These are phyloP conservation scores for Siniperca scherzeri DNA, from an alignment of 2,797 vertebrate genomes.

Conservation along the genomic window DNA sequence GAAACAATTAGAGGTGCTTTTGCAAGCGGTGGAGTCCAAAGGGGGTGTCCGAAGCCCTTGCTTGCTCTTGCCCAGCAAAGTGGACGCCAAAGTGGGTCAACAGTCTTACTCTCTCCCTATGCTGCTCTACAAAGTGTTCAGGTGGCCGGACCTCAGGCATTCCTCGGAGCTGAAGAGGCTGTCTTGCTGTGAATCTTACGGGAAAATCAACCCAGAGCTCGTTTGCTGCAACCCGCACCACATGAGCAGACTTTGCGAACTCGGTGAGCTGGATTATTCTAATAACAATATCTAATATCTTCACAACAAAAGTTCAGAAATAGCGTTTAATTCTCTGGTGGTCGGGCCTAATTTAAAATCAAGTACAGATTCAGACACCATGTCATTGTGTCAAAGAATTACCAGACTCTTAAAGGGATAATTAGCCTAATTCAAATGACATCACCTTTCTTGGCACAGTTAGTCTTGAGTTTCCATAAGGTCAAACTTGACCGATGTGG, in stretches of 20 bases:
- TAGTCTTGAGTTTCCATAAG: conserved; percentile 66
- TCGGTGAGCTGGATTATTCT: conserved; percentile 85
- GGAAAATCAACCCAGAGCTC: conserved; percentile 93
- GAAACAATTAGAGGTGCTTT: conserved; percentile 93
- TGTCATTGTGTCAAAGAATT: conserved; percentile 60
- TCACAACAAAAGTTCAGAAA: conserved; percentile 27
- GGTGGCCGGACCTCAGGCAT: conserved; percentile 97
- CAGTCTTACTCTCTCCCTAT: conserved; percentile 92
- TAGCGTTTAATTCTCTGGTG: conserved; percentile 34
- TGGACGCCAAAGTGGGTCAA: conserved; percentile 92
- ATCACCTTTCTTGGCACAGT: conserved; percentile 69
- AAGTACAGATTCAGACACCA: conserved; percentile 26
- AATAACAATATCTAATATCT: background rate
- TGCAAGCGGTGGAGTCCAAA: conserved; percentile 96
- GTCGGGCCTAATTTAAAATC: conserved; percentile 20
- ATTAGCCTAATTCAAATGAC: conserved; percentile 75
- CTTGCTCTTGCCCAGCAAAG: conserved; percentile 91
- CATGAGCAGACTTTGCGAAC: conserved; percentile 97
- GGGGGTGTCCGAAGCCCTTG: conserved; percentile 94
- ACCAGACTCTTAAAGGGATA: conserved; percentile 42
- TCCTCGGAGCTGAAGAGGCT: conserved; percentile 96
- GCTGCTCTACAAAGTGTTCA: conserved; percentile 97
- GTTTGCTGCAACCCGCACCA: conserved; percentile 98
- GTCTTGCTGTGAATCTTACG: conserved; percentile 96
- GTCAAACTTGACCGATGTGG: conserved; percentile 61